These are phyloP conservation scores for Netelia fuscicornis DNA, from an alignment of 2,888 invertebrate genomes.

Conservation along the genomic window DNA sequence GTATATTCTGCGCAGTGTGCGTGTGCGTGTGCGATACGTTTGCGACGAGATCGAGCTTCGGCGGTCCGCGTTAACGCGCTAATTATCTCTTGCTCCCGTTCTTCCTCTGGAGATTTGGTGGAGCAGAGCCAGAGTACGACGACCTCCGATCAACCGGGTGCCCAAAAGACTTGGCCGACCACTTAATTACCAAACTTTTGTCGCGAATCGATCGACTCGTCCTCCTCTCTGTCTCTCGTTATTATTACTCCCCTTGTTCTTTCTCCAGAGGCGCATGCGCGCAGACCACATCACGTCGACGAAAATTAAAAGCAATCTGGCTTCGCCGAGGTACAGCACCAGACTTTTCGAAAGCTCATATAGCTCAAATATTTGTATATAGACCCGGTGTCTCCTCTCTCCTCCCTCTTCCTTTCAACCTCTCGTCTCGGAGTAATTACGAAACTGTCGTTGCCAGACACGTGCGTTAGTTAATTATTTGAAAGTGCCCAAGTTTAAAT, in stretches of 20 bases:
- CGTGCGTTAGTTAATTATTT: constrained; percentile 56
- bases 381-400: neutral
- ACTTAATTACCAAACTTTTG: constrained; percentile 79
- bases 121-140: constrained; percentile 32
- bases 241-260: constrained; percentile 37
- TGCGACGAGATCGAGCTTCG: constrained; percentile 75
- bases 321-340: constrained; percentile 7
- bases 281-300: constrained; percentile 24
- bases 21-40: constrained; percentile 6
- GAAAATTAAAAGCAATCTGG: constrained; percentile 52
- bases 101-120: constrained; percentile 51
- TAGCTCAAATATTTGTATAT: constrained; percentile 37
- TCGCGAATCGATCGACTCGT: constrained; percentile 72
- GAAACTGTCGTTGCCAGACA: constrained; percentile 54
- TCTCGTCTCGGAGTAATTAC: constrained; percentile 44
- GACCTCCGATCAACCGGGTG: constrained; percentile 50
- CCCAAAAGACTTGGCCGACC: constrained; percentile 70
- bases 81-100: constrained; percentile 73
- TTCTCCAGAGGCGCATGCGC: constrained; percentile 22
- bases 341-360: constrained; percentile 10
- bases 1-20: neutral
- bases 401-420: neutral
- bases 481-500: constrained; percentile 48
- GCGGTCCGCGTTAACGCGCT: constrained; percentile 76
- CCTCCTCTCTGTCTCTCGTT: constrained; percentile 23